Conservation (phyloP, 1,140 invertebrate species). For the Drosophila saltans region DNA sequence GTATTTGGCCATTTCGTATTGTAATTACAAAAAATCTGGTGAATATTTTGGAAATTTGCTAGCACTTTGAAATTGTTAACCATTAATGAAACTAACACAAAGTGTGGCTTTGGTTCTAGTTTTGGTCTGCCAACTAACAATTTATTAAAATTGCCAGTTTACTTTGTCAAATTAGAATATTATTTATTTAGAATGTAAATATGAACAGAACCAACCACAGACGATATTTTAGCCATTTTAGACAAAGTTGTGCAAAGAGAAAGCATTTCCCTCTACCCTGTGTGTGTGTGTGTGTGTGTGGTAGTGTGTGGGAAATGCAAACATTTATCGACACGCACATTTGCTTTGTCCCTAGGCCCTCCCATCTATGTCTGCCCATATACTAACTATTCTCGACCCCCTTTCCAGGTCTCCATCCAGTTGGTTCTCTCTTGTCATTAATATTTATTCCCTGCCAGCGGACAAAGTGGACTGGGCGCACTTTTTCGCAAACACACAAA, state of each 20-base stretch:
- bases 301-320: slow-evolving; percentile 62
- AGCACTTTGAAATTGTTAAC: slow-evolving; percentile 25
- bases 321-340: slow-evolving; percentile 78
- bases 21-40: neutral
- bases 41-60: slow-evolving; percentile 3
- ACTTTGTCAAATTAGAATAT: slow-evolving; percentile 82
- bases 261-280: slow-evolving; percentile 32
- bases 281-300: slow-evolving; percentile 31
- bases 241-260: slow-evolving; percentile 48
- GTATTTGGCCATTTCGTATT: neutral
- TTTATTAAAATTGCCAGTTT: slow-evolving; percentile 77
- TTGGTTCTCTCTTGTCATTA: slow-evolving; percentile 64
- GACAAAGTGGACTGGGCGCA: slow-evolving; percentile 39
- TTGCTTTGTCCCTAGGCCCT: slow-evolving; percentile 41
- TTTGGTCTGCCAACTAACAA: slow-evolving; percentile 40
- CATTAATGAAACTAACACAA: slow-evolving; percentile 58
- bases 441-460: slow-evolving; percentile 69
- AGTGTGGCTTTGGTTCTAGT: slow-evolving; percentile 6
- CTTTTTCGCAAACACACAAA: slow-evolving; percentile 63
- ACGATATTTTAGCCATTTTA: slow-evolving; percentile 67
- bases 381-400: neutral
- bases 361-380: slow-evolving; percentile 1
- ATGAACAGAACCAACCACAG: slow-evolving; percentile 73
- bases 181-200: slow-evolving; percentile 82
- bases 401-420: neutral